Evolutionary conservation across 1,140 invertebrate species (phyloP).

Genomic region (Ooceraea biroi): DNA sequence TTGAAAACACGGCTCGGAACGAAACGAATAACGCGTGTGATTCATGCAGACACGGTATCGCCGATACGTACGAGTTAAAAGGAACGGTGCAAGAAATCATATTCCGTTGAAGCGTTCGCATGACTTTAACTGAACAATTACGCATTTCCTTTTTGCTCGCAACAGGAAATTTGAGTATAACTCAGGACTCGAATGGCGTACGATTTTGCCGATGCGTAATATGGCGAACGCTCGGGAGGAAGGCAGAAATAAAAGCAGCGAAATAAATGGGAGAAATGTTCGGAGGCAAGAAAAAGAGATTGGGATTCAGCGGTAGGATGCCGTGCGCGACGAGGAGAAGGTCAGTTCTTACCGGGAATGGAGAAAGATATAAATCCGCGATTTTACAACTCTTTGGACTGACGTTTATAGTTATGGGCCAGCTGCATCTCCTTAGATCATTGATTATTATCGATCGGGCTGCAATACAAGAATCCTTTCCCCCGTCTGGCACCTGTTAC

Average conservation of each 20-base stretch:
- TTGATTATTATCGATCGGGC: slow-evolving; percentile 73
- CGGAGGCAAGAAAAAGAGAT: slow-evolving; percentile 15
- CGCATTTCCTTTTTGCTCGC: not conserved
- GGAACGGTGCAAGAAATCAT: no score
- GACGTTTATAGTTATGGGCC: slow-evolving; percentile 67
- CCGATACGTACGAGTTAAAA: no score
- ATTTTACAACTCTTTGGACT: slow-evolving; percentile 68
- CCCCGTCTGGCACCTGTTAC: slow-evolving; percentile 72
- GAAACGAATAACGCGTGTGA: no score
- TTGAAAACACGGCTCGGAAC: no score
- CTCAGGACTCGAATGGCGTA: not conserved
- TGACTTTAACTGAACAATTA: not conserved
- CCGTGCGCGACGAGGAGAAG: slow-evolving; percentile 13
- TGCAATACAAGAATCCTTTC: slow-evolving; percentile 52
- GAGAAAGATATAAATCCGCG: slow-evolving; percentile 68
- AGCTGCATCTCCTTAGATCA: slow-evolving; percentile 69
- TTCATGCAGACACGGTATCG: no score
- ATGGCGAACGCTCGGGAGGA: not conserved
- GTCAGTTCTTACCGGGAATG: slow-evolving; percentile 22
- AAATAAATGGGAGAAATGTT: slow-evolving; percentile 7
- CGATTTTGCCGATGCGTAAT: slow-evolving; percentile 20
- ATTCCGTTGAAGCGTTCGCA: slow-evolving; percentile 23
- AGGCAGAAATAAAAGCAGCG: slow-evolving; percentile 34
- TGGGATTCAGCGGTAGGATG: slow-evolving; percentile 42
- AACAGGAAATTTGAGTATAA: not conserved